Conservation (phyloP, 2,888 invertebrate species). For the Sphinx pinastri region DNA sequence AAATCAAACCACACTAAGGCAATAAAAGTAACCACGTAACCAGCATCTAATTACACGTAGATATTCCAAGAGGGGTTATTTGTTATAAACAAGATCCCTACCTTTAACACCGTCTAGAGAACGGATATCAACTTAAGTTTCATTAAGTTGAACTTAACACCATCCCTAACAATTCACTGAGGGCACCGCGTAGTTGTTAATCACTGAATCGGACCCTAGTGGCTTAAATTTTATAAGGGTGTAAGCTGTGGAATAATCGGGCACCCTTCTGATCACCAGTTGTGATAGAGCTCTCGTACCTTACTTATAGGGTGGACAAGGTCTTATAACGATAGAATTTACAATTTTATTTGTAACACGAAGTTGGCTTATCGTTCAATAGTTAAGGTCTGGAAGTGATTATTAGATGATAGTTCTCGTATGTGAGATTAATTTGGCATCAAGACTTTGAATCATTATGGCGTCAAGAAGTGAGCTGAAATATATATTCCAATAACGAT, state of each 20-base stretch:
- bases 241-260: slow-evolving; percentile 44
- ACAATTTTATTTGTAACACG: too few relatives aligned
- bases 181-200: slow-evolving; percentile 54
- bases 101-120: slow-evolving; percentile 25
- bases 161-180: slow-evolving; percentile 44
- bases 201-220: slow-evolving; percentile 58
- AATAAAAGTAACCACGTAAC: not conserved
- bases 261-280: slow-evolving; percentile 25
- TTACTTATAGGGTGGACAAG: slow-evolving; percentile 1
- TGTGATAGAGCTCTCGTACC: slow-evolving; percentile 15
- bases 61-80: slow-evolving; percentile 25
- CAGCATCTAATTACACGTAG: slow-evolving; percentile 13
- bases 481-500: too few relatives aligned
- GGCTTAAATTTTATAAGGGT: slow-evolving; percentile 46
- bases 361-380: too few relatives aligned
- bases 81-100: slow-evolving; percentile 27
- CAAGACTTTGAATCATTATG: too few relatives aligned
- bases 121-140: slow-evolving; percentile 50
- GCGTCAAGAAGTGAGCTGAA: too few relatives aligned
- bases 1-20: slow-evolving; percentile 6
- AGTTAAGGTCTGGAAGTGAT: too few relatives aligned
- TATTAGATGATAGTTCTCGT: too few relatives aligned
- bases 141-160: slow-evolving; percentile 56
- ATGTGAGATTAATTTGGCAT: too few relatives aligned
- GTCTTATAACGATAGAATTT: not conserved